Evolutionary conservation across 2,888 invertebrate genomes (phyloP), one percentile per base, ranked within the genome.

Genomic region (Didymodactylos carnosus): DNA sequence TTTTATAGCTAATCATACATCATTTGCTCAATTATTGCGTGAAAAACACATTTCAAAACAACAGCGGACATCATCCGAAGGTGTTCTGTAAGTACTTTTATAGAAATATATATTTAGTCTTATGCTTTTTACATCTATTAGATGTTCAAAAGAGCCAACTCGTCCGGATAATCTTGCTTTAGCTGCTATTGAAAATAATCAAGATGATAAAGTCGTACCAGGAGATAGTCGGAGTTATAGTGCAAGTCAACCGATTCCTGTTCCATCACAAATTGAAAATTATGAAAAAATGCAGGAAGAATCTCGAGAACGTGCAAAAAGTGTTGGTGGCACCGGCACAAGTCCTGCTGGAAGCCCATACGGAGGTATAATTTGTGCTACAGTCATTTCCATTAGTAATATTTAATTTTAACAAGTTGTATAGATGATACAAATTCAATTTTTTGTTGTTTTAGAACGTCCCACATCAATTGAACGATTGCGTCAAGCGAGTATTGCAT

Each of bases 231-330:
- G 51, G 29, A 7, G 6, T 51, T 51, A 25, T 7, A 51, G 51
- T 51, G 16, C 19, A 14, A 51, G 6, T 27, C 51, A 51, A 16
- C 51, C 51, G 16, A 51, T 51, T 39, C 73, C 73, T 43, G 73
- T 73, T 23, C 73, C 73, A 25, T 35, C 71, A 6, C 73, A 73
- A 49, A 23, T 73, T 29, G 70, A 53, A 14, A 73, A 73, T 39
- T 73, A 43, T 35, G 51, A 35, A 62, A 49, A 70, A n/a, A 73
- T 73, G 73, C 51, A 51, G 19, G n/a, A n/a, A n/a, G 80, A 51
- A 51, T 51, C 51, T 27, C 25, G 27, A 51, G 51, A 51, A 14
- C 14, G 51, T 6, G 16, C 51, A 6, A 51, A 51, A 51, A 51
- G 51, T 51, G 14, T 51, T 5, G 51, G 27, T 51, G 51, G 27